Evolutionary conservation across 92 coral and sea anemone species (phyloP).

Genomic region (Anthopleura xanthogrammica): DNA sequence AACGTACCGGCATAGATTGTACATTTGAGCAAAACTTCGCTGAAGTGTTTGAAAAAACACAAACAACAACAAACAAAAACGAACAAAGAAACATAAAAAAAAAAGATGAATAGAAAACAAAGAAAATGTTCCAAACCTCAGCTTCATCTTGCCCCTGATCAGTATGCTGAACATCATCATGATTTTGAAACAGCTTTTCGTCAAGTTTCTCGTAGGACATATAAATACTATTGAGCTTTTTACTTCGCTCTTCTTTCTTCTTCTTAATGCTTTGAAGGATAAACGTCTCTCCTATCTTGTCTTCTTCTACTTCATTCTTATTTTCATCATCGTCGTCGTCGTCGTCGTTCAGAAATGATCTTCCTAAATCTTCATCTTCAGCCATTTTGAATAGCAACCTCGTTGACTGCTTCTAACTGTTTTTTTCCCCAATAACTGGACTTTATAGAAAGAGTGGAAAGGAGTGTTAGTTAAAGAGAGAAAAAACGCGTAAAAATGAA

Average conservation of each 20-base stretch:
- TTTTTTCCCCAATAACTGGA: no score
- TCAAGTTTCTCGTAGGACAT: constrained; percentile 42
- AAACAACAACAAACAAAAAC: no score
- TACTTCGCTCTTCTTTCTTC: constrained; percentile 25
- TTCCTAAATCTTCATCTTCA: background rate
- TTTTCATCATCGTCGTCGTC: background rate
- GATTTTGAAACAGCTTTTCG: background rate
- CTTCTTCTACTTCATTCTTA: background rate
- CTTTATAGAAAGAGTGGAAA: no score
- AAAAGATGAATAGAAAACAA: no score
- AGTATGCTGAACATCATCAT: background rate
- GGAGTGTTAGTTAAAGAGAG: no score
- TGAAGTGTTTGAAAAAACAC: no score
- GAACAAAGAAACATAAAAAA: no score
- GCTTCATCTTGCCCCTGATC: background rate
- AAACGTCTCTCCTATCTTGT: background rate
- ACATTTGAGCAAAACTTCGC: no score
- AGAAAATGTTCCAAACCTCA: no score
- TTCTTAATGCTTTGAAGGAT: constrained; percentile 20
- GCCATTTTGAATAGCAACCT: background rate
- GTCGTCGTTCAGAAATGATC: background rate
- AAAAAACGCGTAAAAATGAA: no score
- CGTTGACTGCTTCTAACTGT: background rate
- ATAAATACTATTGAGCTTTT: constrained; percentile 16
- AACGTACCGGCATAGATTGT: no score